Conservation (phyloP, 2,888 invertebrate genomes). For the Scaptomyza tumidula region DNA sequence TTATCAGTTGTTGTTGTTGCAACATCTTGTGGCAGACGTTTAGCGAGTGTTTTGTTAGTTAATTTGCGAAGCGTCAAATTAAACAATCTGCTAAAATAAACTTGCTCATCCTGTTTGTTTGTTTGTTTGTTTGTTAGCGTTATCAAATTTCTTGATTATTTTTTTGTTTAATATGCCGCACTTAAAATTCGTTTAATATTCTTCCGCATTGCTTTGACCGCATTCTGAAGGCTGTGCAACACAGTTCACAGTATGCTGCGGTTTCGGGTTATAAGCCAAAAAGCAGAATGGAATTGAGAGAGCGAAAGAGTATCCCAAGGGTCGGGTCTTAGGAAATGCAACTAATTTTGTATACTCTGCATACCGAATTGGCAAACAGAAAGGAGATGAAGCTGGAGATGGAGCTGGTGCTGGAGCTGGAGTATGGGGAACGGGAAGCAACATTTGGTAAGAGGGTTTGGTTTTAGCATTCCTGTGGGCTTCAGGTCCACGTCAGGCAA, state of each 20-base stretch:
- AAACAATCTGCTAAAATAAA: slow-evolving; percentile 31
- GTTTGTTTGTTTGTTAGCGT: slow-evolving; percentile 5
- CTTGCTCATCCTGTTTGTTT: slow-evolving; percentile 2
- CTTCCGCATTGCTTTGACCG: slow-evolving; percentile 79
- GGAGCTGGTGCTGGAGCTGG: no score
- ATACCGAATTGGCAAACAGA: slow-evolving; percentile 51
- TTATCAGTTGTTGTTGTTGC: slow-evolving; percentile 16
- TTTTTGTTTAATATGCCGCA: slow-evolving; percentile 60
- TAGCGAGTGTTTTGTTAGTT: slow-evolving; percentile 46
- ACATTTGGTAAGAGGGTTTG: slow-evolving; percentile 7
- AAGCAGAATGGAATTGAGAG: slow-evolving; percentile 12
- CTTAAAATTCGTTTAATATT: slow-evolving; percentile 78
- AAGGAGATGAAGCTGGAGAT: background rate
- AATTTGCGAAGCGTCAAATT: slow-evolving; percentile 61
- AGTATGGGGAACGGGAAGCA: no score
- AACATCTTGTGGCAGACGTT: slow-evolving; percentile 10
- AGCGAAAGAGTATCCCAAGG: background rate
- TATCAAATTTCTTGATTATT: slow-evolving; percentile 7
- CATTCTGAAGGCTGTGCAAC: slow-evolving; percentile 63
- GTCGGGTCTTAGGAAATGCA: slow-evolving; percentile 51
- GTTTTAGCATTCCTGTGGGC: slow-evolving; percentile 48
- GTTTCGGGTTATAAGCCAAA: slow-evolving; percentile 49
- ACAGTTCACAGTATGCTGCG: slow-evolving; percentile 46
- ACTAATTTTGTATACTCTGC: slow-evolving; percentile 67
- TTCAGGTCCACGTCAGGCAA: slow-evolving; percentile 64